phyloP scores from a whole-genome alignment of 64 coral and sea anemone species.

The Montipora foliosa region DNA sequence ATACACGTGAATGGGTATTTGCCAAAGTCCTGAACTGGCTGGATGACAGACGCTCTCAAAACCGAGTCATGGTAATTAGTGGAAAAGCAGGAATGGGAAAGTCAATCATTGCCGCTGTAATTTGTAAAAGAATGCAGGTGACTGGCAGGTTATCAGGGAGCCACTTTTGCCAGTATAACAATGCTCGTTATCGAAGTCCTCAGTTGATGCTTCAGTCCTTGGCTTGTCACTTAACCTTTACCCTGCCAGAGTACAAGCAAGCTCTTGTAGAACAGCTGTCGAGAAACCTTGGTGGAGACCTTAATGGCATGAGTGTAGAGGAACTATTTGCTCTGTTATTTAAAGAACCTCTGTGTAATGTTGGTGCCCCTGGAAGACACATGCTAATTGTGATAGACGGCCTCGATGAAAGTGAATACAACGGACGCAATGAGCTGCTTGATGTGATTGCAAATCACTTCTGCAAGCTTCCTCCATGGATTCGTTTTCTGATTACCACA shows the following conservation, averaged over 20 bases:
- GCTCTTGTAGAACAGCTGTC: slow-evolving; percentile 51
- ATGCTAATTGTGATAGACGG: slow-evolving; percentile 49
- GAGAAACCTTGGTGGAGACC: slow-evolving; percentile 36
- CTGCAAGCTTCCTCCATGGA: slow-evolving; percentile 19
- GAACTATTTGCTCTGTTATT: slow-evolving; percentile 61
- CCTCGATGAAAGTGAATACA: slow-evolving; percentile 51
- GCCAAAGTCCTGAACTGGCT: slow-evolving; percentile 10
- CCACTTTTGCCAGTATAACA: slow-evolving; percentile 78
- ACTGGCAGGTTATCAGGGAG: slow-evolving; percentile 46
- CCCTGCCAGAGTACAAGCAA: slow-evolving; percentile 44
- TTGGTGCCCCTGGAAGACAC: background rate
- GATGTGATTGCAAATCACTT: slow-evolving; percentile 24
- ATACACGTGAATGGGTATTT: slow-evolving; percentile 55
- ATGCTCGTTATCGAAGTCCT: slow-evolving; percentile 51
- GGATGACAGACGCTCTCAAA: slow-evolving; percentile 6
- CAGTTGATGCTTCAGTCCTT: slow-evolving; percentile 70
- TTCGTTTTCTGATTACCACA: slow-evolving; percentile 62
- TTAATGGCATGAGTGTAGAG: slow-evolving; percentile 38
- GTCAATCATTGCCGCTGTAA: slow-evolving; percentile 55
- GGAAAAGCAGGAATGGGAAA: slow-evolving; percentile 75
- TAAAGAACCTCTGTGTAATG: slow-evolving; percentile 27
- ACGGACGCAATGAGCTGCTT: slow-evolving; percentile 15
- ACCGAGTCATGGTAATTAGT: slow-evolving; percentile 40
- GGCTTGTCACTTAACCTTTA: slow-evolving; percentile 32
- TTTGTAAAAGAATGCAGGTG: slow-evolving; percentile 41